A percentile compares a stretch with the other conserved stretches of the same genome.
Conservation (phyloP, 2,113 vertebrate genomes). For the Trogon melanurus region DNA sequence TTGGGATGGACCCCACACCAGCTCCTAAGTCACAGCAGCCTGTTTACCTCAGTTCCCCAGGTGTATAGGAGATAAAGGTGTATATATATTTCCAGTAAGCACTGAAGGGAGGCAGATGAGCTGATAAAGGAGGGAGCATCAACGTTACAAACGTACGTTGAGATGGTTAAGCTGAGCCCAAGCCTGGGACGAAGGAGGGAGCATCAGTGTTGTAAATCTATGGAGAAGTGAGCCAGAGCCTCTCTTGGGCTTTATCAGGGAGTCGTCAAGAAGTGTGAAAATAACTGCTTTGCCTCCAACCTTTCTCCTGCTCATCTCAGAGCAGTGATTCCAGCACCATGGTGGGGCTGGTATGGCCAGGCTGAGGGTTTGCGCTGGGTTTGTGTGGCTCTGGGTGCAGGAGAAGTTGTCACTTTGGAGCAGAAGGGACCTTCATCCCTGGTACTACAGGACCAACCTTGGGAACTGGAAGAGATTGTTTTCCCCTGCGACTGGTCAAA, state of each 20-base stretch:
- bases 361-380: background rate
- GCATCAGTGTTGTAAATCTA: background rate
- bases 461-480: background rate
- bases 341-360: background rate
- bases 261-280: background rate
- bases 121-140: background rate
- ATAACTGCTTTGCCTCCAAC: background rate
- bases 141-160: background rate
- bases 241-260: background rate
- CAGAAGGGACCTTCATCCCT: background rate
- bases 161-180: background rate
- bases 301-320: fast-evolving
- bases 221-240: background rate
- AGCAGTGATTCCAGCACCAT: fast-evolving
- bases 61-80: background rate
- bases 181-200: background rate
- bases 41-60: background rate
- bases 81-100: background rate
- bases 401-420: background rate
- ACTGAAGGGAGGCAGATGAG: background rate
- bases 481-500: background rate
- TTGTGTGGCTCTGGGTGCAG: fast-evolving
- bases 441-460: background rate
- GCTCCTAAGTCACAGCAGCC: background rate
- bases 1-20: background rate